A percentile compares a stretch with the other conserved stretches of the same genome.
phyloP scores from a whole-genome alignment of 1,140 invertebrate genomes.

The Akabosia matsudoensis region DNA sequence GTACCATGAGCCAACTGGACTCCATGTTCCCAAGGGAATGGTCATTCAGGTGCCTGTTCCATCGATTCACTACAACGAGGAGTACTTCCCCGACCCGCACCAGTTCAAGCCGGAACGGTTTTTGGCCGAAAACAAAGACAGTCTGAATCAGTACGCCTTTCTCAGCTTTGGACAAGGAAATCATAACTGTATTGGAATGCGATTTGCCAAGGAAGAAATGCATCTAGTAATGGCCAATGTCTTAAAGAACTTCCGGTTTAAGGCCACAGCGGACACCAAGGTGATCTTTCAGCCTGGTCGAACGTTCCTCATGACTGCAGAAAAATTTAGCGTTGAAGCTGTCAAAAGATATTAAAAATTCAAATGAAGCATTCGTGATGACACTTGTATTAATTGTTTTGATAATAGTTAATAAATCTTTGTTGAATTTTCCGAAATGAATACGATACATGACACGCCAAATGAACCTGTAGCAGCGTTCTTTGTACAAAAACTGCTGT shows the following conservation, averaged over 20 bases:
- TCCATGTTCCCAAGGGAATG: slow-evolving; percentile 46
- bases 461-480: no score
- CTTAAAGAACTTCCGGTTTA: slow-evolving; percentile 34
- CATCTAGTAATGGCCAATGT: slow-evolving; percentile 50
- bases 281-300: neutral
- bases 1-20: slow-evolving; percentile 54
- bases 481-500: no score
- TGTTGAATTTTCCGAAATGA: no score
- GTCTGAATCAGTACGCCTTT: slow-evolving; percentile 33
- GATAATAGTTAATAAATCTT: no score
- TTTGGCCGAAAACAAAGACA: slow-evolving; percentile 34
- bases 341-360: slow-evolving; percentile 5
- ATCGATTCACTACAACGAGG: slow-evolving; percentile 30
- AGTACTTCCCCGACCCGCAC: slow-evolving; percentile 30
- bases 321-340: neutral
- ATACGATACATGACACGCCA: no score
- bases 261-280: slow-evolving; percentile 17
- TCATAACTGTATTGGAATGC: slow-evolving; percentile 55
- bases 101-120: slow-evolving; percentile 36
- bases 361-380: no score
- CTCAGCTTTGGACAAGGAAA: slow-evolving; percentile 34
- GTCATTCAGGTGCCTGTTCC: slow-evolving; percentile 17
- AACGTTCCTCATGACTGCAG: neutral
- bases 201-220: slow-evolving; percentile 57
- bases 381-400: no score